Percentiles rank a stretch among this genome's conserved stretches.
Conservation (phyloP, 2,113 vertebrate species). For the Chrysemys picta region DNA sequence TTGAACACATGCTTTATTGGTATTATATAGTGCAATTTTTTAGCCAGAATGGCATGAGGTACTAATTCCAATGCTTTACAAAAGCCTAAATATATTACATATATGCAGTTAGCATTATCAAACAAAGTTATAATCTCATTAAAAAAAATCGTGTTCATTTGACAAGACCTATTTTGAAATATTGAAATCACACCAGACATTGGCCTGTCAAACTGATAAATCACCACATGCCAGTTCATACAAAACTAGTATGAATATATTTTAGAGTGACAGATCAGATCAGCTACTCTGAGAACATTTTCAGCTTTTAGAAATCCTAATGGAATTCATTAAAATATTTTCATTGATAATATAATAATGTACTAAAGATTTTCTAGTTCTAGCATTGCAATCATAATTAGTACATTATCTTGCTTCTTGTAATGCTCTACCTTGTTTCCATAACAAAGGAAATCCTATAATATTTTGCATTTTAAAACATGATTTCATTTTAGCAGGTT, state of each 20-base stretch:
- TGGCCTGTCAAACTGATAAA: conserved; percentile 50
- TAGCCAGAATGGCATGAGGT: background rate
- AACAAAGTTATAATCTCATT: background rate
- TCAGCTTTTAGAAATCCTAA: conserved; percentile 32
- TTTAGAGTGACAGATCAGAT: conserved; percentile 14
- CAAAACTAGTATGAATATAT: conserved; percentile 12
- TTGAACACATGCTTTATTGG: background rate
- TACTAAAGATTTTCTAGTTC: conserved; percentile 41
- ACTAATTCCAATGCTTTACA: background rate
- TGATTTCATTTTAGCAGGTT: background rate
- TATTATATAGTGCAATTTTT: background rate
- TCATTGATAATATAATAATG: conserved; percentile 36
- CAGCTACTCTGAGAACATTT: background rate
- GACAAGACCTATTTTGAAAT: background rate
- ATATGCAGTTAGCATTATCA: background rate
- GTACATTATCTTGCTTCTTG: background rate
- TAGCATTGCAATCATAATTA: background rate
- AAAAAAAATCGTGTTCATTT: conserved; percentile 38
- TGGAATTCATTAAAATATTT: conserved; percentile 56
- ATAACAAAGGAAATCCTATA: conserved; percentile 39
- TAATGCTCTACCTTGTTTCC: background rate
- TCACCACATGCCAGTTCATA: conserved; percentile 9
- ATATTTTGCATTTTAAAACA: conserved; percentile 37
- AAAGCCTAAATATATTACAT: background rate
- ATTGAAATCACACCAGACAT: conserved; percentile 6